phyloP scores from a whole-genome alignment of 1,140 invertebrate genomes.

The Chlorops oryzae region DNA sequence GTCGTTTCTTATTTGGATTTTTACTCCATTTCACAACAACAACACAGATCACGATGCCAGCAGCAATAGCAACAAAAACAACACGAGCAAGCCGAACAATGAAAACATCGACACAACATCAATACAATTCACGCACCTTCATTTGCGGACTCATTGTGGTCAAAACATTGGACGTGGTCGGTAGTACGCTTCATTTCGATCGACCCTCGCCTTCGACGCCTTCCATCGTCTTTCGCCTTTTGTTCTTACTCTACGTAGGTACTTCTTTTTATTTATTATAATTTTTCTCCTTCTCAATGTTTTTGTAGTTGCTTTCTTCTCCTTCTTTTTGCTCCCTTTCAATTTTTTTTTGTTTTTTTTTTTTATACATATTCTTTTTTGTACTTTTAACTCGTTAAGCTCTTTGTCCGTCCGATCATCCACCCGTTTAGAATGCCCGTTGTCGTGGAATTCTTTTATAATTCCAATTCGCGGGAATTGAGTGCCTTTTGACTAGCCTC shows the following conservation, averaged over 20 bases:
- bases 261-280: slow-evolving; percentile 24
- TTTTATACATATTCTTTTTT: neutral
- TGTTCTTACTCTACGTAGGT: slow-evolving; percentile 21
- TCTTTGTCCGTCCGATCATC: slow-evolving; percentile 19
- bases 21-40: too few species aligned
- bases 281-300: slow-evolving; percentile 17
- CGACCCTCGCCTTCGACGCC: neutral
- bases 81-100: too few species aligned
- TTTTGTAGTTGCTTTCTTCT: neutral
- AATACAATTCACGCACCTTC: slow-evolving; percentile 30
- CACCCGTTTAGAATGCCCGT: too few species aligned
- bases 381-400: slow-evolving; percentile 42
- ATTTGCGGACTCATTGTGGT: slow-evolving; percentile 41
- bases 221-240: slow-evolving; percentile 18
- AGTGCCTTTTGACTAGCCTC: too few species aligned
- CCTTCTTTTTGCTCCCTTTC: slow-evolving; percentile 12
- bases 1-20: slow-evolving; percentile 18
- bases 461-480: slow-evolving; percentile 46
- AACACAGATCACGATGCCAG: too few species aligned
- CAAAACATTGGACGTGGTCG: slow-evolving; percentile 4
- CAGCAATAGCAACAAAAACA: slow-evolving; percentile 21
- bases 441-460: slow-evolving; percentile 41
- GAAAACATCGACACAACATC: too few species aligned
- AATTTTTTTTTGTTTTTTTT: slow-evolving; percentile 3
- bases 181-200: neutral